Base-by-base conservation (phyloP, 2,113 vertebrate genomes). In the Rhabdornis inornatus region DNA sequence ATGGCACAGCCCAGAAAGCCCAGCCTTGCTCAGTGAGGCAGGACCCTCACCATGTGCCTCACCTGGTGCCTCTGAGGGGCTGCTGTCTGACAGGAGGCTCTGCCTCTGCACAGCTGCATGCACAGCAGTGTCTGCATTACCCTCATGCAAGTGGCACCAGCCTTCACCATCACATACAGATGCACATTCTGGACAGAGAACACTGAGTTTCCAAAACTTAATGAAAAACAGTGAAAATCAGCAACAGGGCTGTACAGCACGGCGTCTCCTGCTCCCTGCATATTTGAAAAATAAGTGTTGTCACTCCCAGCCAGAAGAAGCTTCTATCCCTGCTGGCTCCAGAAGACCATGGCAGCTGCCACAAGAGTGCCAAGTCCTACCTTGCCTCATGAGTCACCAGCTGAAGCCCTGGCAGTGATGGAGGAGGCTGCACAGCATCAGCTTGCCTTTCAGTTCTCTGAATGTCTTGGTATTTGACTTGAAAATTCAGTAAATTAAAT, bases 381-480 rank as follows among this genome's bases (percentile, higher is more conserved):
- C 90, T 89, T 69, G 70, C 50, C 87, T 72, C 61, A 30, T 45
- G 83, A 91, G 82, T 49, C 93, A 89, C 91, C 91, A 87, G 82
- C 63, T 1, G 10, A 80, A 81, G 74, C 0, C 2, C 85, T 84
- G 65, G 87, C 87, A 90, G 85, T 76, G 82, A 87, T 63, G 87
- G 78, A 92, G n/a, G 35, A 68, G 87, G 91, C 87, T 72, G 87
- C 40, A 56, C 21, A 89, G 91, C 71, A 49, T 72, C 87, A 87
- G 81, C 70, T 74, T 91, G 78, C 89, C 92, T 61, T 66, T 86
- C 82, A 42, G 61, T 80, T 77, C 86, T 69, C 82, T 53, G 81
- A 87, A 78, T 28, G 80, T 91, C 90, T 92, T 92, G 94, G 84
- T 89, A 95, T 97, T 95, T 95, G 95, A 96, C 93, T 95, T 40